These are phyloP conservation scores for Podiceps cristatus DNA, from an alignment of 2,113 vertebrate species.

Conservation along the genomic window DNA sequence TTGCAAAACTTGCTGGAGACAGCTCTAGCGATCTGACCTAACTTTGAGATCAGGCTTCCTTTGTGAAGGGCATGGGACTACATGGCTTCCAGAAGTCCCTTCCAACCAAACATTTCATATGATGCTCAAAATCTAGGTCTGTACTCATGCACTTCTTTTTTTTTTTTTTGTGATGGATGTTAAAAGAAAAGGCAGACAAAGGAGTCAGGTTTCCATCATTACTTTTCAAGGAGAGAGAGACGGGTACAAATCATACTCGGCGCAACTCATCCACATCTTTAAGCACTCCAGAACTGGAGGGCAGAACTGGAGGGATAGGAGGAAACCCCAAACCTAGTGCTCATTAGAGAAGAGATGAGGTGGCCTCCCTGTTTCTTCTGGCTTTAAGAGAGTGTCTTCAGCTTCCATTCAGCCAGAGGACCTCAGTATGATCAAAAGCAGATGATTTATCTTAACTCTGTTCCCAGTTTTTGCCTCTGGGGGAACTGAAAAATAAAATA, in stretches of 20 bases:
- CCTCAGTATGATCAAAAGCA: background rate
- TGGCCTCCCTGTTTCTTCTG: background rate
- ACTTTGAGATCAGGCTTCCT: background rate
- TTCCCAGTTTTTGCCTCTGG: background rate
- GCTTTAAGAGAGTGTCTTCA: background rate
- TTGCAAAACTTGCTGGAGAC: background rate
- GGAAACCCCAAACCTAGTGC: background rate
- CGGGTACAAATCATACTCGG: background rate
- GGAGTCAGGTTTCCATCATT: background rate
- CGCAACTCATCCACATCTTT: background rate
- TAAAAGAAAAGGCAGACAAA: background rate
- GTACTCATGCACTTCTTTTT: background rate
- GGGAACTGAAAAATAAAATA: background rate
- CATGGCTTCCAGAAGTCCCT: background rate
- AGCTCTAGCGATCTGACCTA: background rate
- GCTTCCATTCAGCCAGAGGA: background rate
- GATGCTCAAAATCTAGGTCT: background rate
- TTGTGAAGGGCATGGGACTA: background rate
- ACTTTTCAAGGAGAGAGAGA: background rate
- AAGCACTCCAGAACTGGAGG: background rate
- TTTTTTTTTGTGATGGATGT: background rate
- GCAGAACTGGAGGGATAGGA: background rate
- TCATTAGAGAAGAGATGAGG: background rate
- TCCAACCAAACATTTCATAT: background rate
- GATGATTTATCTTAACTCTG: background rate